Base-by-base conservation (phyloP, 2,797 vertebrate species). In the Ficedula albicollis region DNA sequence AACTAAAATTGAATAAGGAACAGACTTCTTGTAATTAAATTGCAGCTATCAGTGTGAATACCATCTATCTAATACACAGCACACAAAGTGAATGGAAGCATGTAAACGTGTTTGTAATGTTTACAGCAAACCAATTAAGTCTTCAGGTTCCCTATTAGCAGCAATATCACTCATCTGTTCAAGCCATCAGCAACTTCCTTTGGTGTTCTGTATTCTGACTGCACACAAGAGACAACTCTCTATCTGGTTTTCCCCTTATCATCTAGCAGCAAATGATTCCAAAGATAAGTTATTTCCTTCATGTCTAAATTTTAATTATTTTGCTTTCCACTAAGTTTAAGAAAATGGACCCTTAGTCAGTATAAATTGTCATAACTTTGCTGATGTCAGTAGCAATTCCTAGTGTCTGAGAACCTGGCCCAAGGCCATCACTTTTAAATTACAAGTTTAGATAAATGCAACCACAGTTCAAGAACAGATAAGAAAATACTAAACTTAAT, bases 101-200 rank as follows among this genome's bases (percentile, higher is more conserved):
- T 80, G 75, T 51, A 93, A 94, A 95, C 8, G 7, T 92, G 86
- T 91, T 92, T 92, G 84, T 67, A 94, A 89, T 94, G 87, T 97
- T 97, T 96, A 92, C 95, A 92, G 88, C 88, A 95, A 96, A 89
- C 52, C 92, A 95, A 97, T 97, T 94, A 97, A 96, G 92, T 90
- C 75, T 92, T 96, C 87, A 92, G 80, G 89, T 93, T 95, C 41
- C 72, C 75, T 77, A 79, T 96, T 96, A 97, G 52, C 75, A 84
- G 68, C 69, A 85, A 67, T 94, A 95, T 91, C 69, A 84, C 48
- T 95, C 90, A 76, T 78, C 67, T 95, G 13, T 84, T 90, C 68
- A 75, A 93, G 60, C 60, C 85, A 93, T 89, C 84, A 83, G 49
- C 38, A 87, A 17, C 69, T 82, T 95, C 80, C 87, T 96, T 91